phyloP scores from a whole-genome alignment of 2,113 vertebrate species.

The Salminus brasiliensis region DNA sequence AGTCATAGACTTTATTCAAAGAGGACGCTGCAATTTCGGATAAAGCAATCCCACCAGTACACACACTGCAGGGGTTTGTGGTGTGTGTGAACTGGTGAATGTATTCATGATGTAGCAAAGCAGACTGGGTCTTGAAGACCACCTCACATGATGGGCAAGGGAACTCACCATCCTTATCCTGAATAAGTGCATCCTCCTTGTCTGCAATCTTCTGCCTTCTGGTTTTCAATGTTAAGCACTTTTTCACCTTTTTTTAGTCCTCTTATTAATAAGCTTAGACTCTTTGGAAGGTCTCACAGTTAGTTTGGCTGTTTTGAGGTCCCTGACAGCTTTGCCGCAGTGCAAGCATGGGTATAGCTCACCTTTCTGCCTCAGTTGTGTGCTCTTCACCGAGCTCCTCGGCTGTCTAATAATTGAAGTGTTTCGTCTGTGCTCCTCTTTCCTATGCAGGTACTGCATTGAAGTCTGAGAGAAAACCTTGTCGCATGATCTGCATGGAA shows the following conservation, averaged over 20 bases:
- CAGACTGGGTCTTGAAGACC: slow-evolving; percentile 65
- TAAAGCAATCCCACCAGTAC: slow-evolving; percentile 61
- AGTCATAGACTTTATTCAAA: slow-evolving; percentile 71
- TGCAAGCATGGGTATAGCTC: slow-evolving; percentile 63
- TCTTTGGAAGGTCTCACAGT: slow-evolving; percentile 17
- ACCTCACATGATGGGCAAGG: slow-evolving; percentile 73
- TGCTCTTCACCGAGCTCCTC: slow-evolving; percentile 13
- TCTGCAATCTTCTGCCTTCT: slow-evolving; percentile 33
- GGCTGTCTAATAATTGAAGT: slow-evolving; percentile 33
- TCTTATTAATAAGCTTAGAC: slow-evolving; percentile 1
- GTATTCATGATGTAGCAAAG: slow-evolving; percentile 62
- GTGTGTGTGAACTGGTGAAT: slow-evolving; percentile 23
- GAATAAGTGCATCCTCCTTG: background rate
- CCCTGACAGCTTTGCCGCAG: slow-evolving; percentile 66
- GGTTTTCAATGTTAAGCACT: background rate
- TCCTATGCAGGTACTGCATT: slow-evolving; percentile 67
- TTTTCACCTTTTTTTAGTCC: slow-evolving; percentile 22
- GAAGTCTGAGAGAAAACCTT: slow-evolving; percentile 69
- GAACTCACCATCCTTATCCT: slow-evolving; percentile 61
- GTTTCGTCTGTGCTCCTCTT: slow-evolving; percentile 70
- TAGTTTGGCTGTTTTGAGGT: background rate
- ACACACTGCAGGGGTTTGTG: slow-evolving; percentile 68
- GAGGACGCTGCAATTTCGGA: slow-evolving; percentile 48
- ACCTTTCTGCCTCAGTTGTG: slow-evolving; percentile 34
- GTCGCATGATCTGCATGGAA: slow-evolving; percentile 72